Percentiles rank a stretch among this genome's conserved stretches.
These are phyloP conservation scores for Cetoscarus ocellatus DNA, from an alignment of 2,797 vertebrate species.

Conservation along the genomic window DNA sequence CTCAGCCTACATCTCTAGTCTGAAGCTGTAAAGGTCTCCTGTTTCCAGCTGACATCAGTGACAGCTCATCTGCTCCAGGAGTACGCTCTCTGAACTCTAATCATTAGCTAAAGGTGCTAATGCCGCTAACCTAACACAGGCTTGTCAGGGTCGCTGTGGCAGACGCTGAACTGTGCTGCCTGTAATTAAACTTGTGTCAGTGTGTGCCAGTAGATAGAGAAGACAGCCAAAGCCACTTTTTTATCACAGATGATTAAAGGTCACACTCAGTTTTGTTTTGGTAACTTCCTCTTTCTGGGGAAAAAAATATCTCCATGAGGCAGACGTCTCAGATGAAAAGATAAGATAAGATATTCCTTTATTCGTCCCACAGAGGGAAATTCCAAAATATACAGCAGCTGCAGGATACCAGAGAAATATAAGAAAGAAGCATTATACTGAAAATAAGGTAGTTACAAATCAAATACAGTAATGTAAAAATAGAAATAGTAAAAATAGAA, in stretches of 20 bases:
- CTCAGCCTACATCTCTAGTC: slow-evolving; percentile 11
- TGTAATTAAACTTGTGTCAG: slow-evolving; percentile 27
- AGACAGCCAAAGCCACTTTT: not conserved
- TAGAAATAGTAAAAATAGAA: too few relatives aligned
- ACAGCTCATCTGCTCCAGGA: slow-evolving; percentile 1
- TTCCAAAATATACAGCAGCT: too few relatives aligned
- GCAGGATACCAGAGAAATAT: too few relatives aligned
- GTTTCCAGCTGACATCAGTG: slow-evolving; percentile 21
- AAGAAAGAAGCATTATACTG: too few relatives aligned
- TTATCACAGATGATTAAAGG: slow-evolving; percentile 34
- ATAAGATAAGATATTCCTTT: too few relatives aligned
- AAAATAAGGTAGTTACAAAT: too few relatives aligned
- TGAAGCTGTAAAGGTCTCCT: slow-evolving; percentile 5
- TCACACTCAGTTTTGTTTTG: slow-evolving; percentile 16
- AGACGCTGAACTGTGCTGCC: slow-evolving; percentile 26
- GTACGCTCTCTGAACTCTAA: slow-evolving; percentile 20
- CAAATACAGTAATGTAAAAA: too few relatives aligned
- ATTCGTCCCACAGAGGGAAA: too few relatives aligned
- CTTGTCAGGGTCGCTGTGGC: slow-evolving; percentile 15
- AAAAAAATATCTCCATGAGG: slow-evolving; percentile 22
- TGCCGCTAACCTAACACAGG: slow-evolving; percentile 29
- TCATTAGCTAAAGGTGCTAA: slow-evolving; percentile 34
- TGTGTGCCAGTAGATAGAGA: slow-evolving; percentile 1
- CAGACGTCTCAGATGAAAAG: not conserved
- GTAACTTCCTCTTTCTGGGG: not conserved